Percentiles rank a stretch among this genome's conserved stretches.
Evolutionary conservation across 1,140 invertebrate species (phyloP).

Genomic region (Lethrus apterus): DNA sequence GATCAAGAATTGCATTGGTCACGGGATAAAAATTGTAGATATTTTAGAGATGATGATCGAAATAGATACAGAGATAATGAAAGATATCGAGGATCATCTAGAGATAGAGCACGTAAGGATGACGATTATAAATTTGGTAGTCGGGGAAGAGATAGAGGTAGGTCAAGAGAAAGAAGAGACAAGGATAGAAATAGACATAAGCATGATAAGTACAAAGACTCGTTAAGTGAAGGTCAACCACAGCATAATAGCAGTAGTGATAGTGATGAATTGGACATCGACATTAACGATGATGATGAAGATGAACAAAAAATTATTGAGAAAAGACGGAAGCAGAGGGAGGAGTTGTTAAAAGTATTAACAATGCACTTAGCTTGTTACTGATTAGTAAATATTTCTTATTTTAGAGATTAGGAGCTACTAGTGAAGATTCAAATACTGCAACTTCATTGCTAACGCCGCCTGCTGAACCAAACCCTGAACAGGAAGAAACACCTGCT

Average conservation of each 20-base stretch:
- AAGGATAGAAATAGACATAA: slow-evolving; percentile 29
- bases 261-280: slow-evolving; percentile 63
- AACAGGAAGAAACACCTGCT: slow-evolving; percentile 5
- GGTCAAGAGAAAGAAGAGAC: slow-evolving; percentile 34
- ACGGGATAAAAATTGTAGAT: too few species aligned
- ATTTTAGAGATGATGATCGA: slow-evolving; percentile 22
- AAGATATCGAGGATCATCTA: slow-evolving; percentile 16
- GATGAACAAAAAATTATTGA: slow-evolving; percentile 93
- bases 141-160: slow-evolving; percentile 20
- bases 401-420: slow-evolving; percentile 49
- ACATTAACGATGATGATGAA: slow-evolving; percentile 82
- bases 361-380: neutral
- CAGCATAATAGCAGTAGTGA: slow-evolving; percentile 52
- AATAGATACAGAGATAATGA: slow-evolving; percentile 34
- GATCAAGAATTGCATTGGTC: slow-evolving; percentile 20
- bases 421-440: slow-evolving; percentile 53
- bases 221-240: slow-evolving; percentile 74
- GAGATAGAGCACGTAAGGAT: slow-evolving; percentile 23
- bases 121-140: slow-evolving; percentile 25
- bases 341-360: slow-evolving; percentile 75
- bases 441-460: slow-evolving; percentile 25
- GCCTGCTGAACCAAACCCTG: slow-evolving; percentile 17
- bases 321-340: slow-evolving; percentile 76
- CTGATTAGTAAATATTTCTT: too few species aligned
- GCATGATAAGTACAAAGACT: slow-evolving; percentile 68